Evolutionary conservation across 2,113 vertebrate species (phyloP).

Genomic region (Anarrhichthys ocellatus): DNA sequence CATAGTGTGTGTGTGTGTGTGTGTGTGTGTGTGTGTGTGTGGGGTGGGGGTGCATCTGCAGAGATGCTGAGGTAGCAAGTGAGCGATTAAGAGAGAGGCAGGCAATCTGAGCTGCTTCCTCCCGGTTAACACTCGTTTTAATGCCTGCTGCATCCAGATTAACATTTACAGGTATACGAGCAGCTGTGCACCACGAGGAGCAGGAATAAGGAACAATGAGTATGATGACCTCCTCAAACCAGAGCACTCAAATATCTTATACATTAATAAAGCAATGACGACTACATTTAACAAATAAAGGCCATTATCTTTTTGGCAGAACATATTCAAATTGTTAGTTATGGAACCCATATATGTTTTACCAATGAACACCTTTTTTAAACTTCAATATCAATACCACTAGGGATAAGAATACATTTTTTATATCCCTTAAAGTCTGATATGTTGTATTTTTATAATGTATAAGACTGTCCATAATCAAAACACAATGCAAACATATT

Average conservation of each 20-base stretch:
- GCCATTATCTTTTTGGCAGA: background rate
- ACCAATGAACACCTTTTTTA: background rate
- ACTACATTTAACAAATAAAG: background rate
- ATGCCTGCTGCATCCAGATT: slow-evolving; percentile 46
- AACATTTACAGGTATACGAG: slow-evolving; percentile 13
- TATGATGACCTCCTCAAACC: background rate
- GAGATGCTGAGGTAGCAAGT: slow-evolving; percentile 67
- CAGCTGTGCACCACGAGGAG: slow-evolving; percentile 8
- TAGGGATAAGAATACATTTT: background rate
- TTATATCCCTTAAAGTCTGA: background rate
- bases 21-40: slow-evolving; percentile 18
- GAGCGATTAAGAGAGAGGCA: slow-evolving; percentile 57
- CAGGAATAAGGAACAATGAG: background rate
- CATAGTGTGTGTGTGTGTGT: slow-evolving; percentile 20
- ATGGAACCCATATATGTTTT: background rate
- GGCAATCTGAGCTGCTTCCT: slow-evolving; percentile 50
- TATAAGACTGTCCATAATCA: background rate
- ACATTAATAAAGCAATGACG: background rate
- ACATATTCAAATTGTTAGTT: background rate
- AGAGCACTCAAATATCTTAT: background rate
- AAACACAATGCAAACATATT: background rate
- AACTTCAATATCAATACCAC: background rate
- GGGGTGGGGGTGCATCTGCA: slow-evolving; percentile 34
- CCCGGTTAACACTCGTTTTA: slow-evolving; percentile 14
- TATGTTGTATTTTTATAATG: background rate